phyloP scores from a whole-genome alignment of 1,140 invertebrate species.

The Eupeodes corollae region DNA sequence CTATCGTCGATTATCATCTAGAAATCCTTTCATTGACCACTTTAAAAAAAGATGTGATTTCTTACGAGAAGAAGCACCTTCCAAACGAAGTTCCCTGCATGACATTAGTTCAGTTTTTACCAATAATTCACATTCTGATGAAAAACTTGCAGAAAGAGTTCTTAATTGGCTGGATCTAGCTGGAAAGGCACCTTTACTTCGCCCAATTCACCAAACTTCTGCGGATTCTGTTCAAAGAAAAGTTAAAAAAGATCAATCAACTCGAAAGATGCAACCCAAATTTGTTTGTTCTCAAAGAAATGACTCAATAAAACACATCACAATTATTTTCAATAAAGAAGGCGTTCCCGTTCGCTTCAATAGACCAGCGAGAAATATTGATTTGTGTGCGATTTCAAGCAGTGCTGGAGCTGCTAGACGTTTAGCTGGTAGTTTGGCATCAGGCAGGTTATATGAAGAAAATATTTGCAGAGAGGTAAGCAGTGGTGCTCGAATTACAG shows the following conservation, averaged over 20 bases:
- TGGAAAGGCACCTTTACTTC: slow-evolving; percentile 11
- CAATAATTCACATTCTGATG: slow-evolving; percentile 17
- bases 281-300: slow-evolving; percentile 7
- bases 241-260: not conserved
- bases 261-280: not conserved
- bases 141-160: slow-evolving; percentile 29
- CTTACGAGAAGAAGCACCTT: not conserved
- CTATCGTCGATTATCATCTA: no score
- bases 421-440: slow-evolving; percentile 22
- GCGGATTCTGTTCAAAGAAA: not conserved
- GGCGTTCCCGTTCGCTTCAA: slow-evolving; percentile 31
- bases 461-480: no score
- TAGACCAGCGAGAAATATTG: slow-evolving; percentile 27
- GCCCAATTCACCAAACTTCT: not conserved
- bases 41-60: not conserved
- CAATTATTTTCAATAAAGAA: slow-evolving; percentile 34
- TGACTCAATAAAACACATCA: slow-evolving; percentile 19
- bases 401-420: slow-evolving; percentile 23
- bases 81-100: not conserved
- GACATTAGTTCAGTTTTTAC: not conserved
- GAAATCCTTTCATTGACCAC: not conserved
- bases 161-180: slow-evolving; percentile 33
- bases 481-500: no score
- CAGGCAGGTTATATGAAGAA: slow-evolving; percentile 23
- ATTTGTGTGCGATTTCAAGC: slow-evolving; percentile 23